A percentile compares a stretch with the other conserved stretches of the same genome.
phyloP scores from a whole-genome alignment of 1,140 invertebrate species.

The Thaumatotibia leucotreta region DNA sequence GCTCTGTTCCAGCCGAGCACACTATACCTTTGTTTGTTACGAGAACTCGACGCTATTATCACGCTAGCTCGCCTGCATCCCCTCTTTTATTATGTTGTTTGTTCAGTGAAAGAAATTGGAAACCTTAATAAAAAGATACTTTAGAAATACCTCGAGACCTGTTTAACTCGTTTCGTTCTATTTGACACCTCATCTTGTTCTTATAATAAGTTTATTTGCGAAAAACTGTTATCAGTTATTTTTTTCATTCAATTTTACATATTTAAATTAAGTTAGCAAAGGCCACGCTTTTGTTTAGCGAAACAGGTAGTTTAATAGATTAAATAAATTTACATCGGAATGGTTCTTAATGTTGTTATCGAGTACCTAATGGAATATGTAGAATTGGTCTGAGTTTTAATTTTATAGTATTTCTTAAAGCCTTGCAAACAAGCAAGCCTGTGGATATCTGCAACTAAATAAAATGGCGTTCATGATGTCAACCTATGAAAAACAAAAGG shows the following conservation, averaged over 20 bases:
- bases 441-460: too few species aligned
- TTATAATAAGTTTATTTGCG: constrained; percentile 27
- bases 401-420: too few species aligned
- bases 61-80: constrained; percentile 47
- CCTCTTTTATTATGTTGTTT: constrained; percentile 55
- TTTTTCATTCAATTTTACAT: constrained; percentile 17
- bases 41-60: constrained; percentile 44
- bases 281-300: neutral
- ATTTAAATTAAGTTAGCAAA: constrained; percentile 8
- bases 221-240: constrained; percentile 27
- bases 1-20: constrained; percentile 20
- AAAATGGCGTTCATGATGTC: too few species aligned
- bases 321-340: neutral
- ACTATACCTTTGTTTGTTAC: constrained; percentile 35
- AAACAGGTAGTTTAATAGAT: neutral
- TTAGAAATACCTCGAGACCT: constrained; percentile 45
- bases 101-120: constrained; percentile 59
- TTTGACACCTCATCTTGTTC: constrained; percentile 19
- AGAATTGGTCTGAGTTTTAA: too few species aligned
- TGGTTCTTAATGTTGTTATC: neutral
- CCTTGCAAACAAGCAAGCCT: too few species aligned
- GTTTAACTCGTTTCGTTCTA: constrained; percentile 52
- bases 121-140: constrained; percentile 54
- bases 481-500: too few species aligned
- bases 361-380: neutral